Base-by-base conservation (phyloP, 1,140 invertebrate genomes). In the Bombus difficillimus region DNA sequence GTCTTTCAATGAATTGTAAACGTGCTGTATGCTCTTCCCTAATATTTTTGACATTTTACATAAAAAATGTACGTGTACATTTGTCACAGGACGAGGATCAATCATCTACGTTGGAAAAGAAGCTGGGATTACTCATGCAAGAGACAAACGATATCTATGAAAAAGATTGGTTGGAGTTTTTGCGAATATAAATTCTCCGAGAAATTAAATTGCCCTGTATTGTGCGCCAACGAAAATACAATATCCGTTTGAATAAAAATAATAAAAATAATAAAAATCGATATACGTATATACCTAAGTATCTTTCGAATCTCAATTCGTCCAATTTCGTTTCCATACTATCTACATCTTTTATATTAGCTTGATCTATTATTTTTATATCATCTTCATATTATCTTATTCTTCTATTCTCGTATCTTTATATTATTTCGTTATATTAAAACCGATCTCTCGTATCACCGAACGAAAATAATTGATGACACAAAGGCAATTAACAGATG, bases 161-260 rank as follows among this genome's bases (percentile, higher is more conserved):
- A 12, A 68, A 39, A 68, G 18, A 82, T 0, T 83, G 78, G 66
- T 39, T 76, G 34, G 68, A 72, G 25, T 18, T 89, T 53, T 3
- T 78, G 37, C 13, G 25, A 62, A 43, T 62, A 47, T 85, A 85
- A 43, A 57, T 69, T 57, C 28, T 28, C 28, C 13, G 8, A 53
- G 13, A 10, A 25, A 43, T 53, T 53, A 53, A 47, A 22, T n/a
- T 22, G n/a, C 15, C 41, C 5, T 41, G 28, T 2, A 1, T 39
- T 71, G 10, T 39, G 34, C 18, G 37, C 3, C 25, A 28, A 71
- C 25, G 37, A 41, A 71, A 71, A 39, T 68, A 22, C 34, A 37
- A 37, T 22, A 18, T 53, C 47, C 47, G 47, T 2, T 37, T 6
- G n/a, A n/a, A 64, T 32, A 64, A 32, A n/a, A 15, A 15, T 32